Base-by-base conservation (phyloP, 2,797 vertebrate species). In the Anolis apletophallus region DNA sequence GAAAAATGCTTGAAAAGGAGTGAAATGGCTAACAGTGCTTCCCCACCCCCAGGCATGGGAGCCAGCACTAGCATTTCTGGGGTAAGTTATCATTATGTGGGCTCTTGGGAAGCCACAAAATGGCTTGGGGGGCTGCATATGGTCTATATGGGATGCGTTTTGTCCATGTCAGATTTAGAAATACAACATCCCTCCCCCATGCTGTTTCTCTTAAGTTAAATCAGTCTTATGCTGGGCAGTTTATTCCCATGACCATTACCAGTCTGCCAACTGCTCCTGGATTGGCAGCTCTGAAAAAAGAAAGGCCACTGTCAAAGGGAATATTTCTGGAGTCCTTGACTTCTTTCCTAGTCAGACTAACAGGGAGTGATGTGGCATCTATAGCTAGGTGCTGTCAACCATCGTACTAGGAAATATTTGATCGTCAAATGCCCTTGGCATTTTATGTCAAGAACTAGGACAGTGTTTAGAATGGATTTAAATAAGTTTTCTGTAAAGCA, bases 381-480 rank as follows among this genome's bases (percentile, higher is more conserved):
- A 5, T 76, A 34, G 36, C 13, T 69, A 64, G 19, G 80, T 76
- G 50, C 50, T 81, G 21, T 57, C 55, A 83, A 29, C 23, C 14
- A 55, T 10, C 55, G 21, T 78, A 83, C 11, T 17, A 40, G 14
- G 71, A 81, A 86, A 75, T 59, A 61, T 78, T 72, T 71, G 61
- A 59, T 26, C 9, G 36, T 40, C 32, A 78, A 40, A 61, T 71
- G 5, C 40, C 52, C 46, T 26, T 59, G 52, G 55, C 36, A 85
- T 80, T 73, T 74, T 74, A 74, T 75, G 46, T 46, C 68, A 61
- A 32, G 40, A 81, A 71, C 23, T 64, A 54, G 32, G 50, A 73
- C 50, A 79, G 46, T 50, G 61, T 36, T 76, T 61, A 79, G 72
- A 83, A 26, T 34, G n/a, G 21, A 52, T 14, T 64, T 59, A 52